These are phyloP conservation scores for Amphipoea lucens DNA, from an alignment of 2,888 invertebrate species.

Conservation along the genomic window DNA sequence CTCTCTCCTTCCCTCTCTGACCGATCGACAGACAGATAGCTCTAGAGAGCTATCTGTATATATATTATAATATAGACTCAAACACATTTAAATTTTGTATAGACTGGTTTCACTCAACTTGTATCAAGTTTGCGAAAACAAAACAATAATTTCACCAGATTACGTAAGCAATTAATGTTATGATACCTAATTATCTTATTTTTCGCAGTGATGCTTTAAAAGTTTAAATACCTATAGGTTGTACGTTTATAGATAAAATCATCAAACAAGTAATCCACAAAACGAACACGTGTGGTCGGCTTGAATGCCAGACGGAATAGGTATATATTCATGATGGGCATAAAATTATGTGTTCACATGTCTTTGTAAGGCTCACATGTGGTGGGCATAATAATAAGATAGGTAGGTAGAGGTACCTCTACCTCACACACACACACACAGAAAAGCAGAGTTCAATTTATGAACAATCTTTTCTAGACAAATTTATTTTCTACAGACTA, in stretches of 20 bases:
- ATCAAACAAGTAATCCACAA: neutral
- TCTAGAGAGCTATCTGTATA: no score
- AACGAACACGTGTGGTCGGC: neutral
- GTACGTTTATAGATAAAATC: neutral
- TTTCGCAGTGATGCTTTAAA: neutral
- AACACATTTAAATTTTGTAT: neutral
- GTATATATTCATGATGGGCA: neutral
- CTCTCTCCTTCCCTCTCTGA: neutral
- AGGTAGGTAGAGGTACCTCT: no score
- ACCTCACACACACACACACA: no score
- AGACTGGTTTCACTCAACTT: constrained; percentile 1
- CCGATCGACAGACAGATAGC: no score
- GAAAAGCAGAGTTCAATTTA: neutral
- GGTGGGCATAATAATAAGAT: neutral
- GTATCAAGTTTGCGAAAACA: neutral
- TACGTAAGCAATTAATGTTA: neutral
- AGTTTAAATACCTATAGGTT: neutral
- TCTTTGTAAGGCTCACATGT: neutral
- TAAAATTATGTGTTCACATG: neutral
- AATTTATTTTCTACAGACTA: neutral
- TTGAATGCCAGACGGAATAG: neutral
- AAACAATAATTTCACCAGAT: constrained; percentile 2
- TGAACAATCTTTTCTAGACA: neutral
- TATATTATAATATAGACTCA: no score
- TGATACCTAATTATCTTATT: neutral